Evolutionary conservation across 2,888 invertebrate species (phyloP).

Genomic region (Parnassius orleans): DNA sequence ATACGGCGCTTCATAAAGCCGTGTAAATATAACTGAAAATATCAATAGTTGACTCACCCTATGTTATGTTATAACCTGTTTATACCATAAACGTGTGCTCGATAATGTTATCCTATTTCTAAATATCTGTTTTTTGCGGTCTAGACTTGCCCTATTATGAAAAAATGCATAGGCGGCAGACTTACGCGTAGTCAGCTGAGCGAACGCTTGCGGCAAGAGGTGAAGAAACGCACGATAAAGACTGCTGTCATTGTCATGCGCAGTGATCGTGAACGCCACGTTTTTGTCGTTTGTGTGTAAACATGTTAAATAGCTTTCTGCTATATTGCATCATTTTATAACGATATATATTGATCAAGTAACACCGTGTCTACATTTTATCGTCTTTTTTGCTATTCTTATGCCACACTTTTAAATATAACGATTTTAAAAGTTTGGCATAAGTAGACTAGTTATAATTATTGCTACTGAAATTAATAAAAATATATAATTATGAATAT

Average conservation of each 20-base stretch:
- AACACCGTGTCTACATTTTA: too few relatives aligned
- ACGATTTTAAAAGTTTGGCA: too few relatives aligned
- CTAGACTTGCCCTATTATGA: slow-evolving; percentile 21
- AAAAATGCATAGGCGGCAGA: slow-evolving; percentile 21
- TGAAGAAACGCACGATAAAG: slow-evolving; percentile 27
- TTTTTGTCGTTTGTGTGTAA: slow-evolving; percentile 32
- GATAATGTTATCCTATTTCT: slow-evolving; percentile 16
- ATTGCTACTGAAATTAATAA: too few relatives aligned
- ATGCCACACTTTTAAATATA: too few relatives aligned
- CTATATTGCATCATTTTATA: slow-evolving; percentile 19
- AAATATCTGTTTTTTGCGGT: slow-evolving; percentile 5
- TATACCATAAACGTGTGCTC: slow-evolving; percentile 12
- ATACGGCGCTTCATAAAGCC: background rate
- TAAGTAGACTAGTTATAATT: too few relatives aligned
- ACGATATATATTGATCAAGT: slow-evolving; percentile 28
- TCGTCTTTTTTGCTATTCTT: too few relatives aligned
- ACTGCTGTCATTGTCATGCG: slow-evolving; percentile 51
- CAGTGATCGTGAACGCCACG: slow-evolving; percentile 55
- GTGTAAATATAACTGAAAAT: slow-evolving; percentile 15
- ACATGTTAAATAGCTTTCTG: slow-evolving; percentile 6
- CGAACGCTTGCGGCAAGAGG: slow-evolving; percentile 18
- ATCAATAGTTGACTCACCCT: slow-evolving; percentile 1
- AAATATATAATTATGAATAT: too few relatives aligned
- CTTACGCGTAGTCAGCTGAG: slow-evolving; percentile 42
- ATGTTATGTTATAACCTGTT: background rate